Base-by-base conservation (phyloP, 2,888 invertebrate species). In the Heliconius erato region DNA sequence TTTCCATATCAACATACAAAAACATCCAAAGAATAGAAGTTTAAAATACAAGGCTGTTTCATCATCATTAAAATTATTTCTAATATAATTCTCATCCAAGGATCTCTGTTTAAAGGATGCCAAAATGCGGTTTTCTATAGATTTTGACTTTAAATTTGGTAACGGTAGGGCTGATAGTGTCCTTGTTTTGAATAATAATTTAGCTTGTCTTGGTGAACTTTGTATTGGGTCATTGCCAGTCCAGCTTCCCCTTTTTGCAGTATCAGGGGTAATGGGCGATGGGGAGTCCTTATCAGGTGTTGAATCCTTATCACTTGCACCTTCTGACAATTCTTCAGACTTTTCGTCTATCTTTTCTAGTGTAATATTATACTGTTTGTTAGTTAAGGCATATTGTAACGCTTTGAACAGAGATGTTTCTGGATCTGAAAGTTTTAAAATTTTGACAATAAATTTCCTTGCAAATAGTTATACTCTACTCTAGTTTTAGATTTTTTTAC, bases 1-100 rank as follows among this genome's bases (percentile, higher is more conserved):
- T 88, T 98, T 98, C 97, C 98, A 99, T 26, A 99, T 96, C 54
- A 98, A 96, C 94, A 99, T 98, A 79, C 98, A 97, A 12, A 97
- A 94, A 88, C 99, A 98, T 3, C 98, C 98, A 96, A 98, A 98
- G 86, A 98, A 96, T 19, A 99, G 93, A 7, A 97, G 96, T 88
- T 98, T 98, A 88, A 98, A 97, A 89, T 98, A 98, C 68, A 97
- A 95, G 26, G 97, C 97, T 85, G 97, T 97, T 86, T 97, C 97
- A 83, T 97, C 96, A 80, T 96, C 94, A 85, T 90, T 95, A 79
- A 93, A 95, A 83, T 92, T 94, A 85, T 88, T 93, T 84, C 92
- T 92, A 86, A 95, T 94, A 72, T 95, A 95, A 80, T 94, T 95
- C 68, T 95, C 96, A 78, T 95, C 95, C 0, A 95, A 87, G 7